Conservation (phyloP, 2,797 vertebrate species). For the Pipistrellus pipistrellus region DNA sequence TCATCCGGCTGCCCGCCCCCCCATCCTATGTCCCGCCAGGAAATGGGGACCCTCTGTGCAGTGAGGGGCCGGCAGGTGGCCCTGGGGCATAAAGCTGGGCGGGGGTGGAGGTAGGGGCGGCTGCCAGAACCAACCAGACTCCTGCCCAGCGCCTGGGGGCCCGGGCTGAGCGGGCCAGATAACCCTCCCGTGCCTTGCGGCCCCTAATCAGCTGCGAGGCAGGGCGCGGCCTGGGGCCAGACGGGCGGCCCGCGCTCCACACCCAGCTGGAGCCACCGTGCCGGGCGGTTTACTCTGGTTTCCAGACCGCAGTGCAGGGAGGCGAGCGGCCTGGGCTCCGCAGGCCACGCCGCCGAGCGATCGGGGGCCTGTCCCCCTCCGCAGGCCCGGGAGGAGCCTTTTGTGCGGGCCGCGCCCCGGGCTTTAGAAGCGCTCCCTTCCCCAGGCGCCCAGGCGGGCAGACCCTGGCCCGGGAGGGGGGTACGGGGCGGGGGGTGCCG, state of each 20-base stretch:
- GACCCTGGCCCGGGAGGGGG: not conserved
- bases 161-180: constrained; percentile 53
- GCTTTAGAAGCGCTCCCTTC: not conserved
- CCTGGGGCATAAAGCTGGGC: not conserved
- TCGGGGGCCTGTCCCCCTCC: not conserved
- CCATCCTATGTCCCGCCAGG: not conserved
- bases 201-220: constrained; percentile 63
- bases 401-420: not conserved
- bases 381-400: not conserved
- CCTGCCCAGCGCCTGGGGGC: constrained; percentile 21
- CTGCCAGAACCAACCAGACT: constrained; percentile 58
- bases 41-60: not conserved
- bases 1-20: not conserved
- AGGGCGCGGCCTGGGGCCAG: constrained; percentile 51
- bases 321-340: not conserved
- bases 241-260: constrained; percentile 36
- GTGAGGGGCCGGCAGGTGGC: constrained; percentile 1
- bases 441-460: too few species aligned
- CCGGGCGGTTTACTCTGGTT: not conserved
- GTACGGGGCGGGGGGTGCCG: too few species aligned
- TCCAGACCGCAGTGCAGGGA: not conserved
- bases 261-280: constrained; percentile 57
- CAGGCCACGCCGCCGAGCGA: not conserved
- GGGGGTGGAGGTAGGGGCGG: not conserved
- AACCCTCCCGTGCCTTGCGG: not conserved